phyloP scores from a whole-genome alignment of 2,797 vertebrate genomes.

The Falco biarmicus region DNA sequence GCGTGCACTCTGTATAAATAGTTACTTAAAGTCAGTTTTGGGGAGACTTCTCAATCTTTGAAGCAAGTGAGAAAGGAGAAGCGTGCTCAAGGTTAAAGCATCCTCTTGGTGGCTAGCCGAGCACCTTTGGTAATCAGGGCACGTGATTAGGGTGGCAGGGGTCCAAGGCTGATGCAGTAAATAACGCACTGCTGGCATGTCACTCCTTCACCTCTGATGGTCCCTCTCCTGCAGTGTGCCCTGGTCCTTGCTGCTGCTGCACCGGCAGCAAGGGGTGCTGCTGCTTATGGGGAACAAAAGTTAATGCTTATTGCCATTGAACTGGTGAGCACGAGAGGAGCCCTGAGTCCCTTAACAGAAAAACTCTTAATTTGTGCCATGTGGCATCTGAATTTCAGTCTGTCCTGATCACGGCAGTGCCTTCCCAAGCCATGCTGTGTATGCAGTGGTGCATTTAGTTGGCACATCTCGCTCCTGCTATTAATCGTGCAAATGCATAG shows the following conservation, averaged over 20 bases:
- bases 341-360: too few species aligned
- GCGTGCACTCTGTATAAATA: too few species aligned
- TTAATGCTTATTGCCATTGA: neutral
- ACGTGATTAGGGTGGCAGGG: neutral
- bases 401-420: fast-evolving
- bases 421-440: fast-evolving
- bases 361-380: neutral
- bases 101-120: neutral
- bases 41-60: neutral
- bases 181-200: fast-evolving
- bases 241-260: neutral
- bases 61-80: neutral
- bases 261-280: neutral
- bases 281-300: neutral
- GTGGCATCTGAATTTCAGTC: neutral
- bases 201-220: neutral
- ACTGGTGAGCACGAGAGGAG: neutral
- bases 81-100: neutral
- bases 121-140: neutral
- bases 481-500: fast-evolving
- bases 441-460: neutral
- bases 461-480: neutral
- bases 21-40: neutral
- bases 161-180: too few species aligned
- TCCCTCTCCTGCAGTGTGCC: neutral